These are phyloP conservation scores for Rosalia funebris DNA, from an alignment of 2,888 invertebrate species.

Conservation along the genomic window DNA sequence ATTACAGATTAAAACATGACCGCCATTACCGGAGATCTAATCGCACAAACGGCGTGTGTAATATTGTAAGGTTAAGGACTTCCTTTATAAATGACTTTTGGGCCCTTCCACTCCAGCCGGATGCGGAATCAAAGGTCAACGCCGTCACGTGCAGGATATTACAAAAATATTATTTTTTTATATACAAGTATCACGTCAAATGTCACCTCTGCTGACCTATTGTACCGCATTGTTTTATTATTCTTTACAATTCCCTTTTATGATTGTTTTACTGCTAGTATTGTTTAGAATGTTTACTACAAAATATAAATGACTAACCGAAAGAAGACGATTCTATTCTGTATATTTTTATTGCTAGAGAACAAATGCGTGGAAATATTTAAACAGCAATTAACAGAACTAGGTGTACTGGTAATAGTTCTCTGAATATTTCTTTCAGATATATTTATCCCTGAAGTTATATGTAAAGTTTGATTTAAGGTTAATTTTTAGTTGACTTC, in stretches of 20 bases:
- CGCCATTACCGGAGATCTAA: conserved; percentile 4
- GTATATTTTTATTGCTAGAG: too few species aligned
- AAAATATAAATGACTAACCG: conserved; percentile 18
- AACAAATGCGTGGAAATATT: too few species aligned
- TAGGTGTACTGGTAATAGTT: too few species aligned
- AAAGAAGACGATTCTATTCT: conserved; percentile 34
- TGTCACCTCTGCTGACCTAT: conserved; percentile 41
- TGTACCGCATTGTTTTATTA: conserved; percentile 41
- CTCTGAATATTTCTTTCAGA: too few species aligned
- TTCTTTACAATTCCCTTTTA: conserved; percentile 20
- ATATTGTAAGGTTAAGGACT: conserved; percentile 17
- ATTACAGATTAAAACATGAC: neutral
- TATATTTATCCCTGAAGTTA: too few species aligned
- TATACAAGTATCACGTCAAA: conserved; percentile 34
- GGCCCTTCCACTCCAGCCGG: conserved; percentile 21
- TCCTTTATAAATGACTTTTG: conserved; percentile 17
- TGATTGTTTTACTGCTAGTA: conserved; percentile 33
- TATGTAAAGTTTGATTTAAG: too few species aligned
- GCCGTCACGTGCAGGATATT: conserved; percentile 49
- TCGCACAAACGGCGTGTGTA: neutral
- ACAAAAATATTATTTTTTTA: conserved; percentile 44
- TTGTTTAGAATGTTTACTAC: conserved; percentile 30
- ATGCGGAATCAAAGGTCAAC: conserved; percentile 52
- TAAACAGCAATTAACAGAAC: too few species aligned
- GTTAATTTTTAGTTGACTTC: too few species aligned